Percentiles rank a stretch among this genome's conserved stretches.
phyloP scores from a whole-genome alignment of 1,140 invertebrate genomes.

The Caligus rogercresseyi region DNA sequence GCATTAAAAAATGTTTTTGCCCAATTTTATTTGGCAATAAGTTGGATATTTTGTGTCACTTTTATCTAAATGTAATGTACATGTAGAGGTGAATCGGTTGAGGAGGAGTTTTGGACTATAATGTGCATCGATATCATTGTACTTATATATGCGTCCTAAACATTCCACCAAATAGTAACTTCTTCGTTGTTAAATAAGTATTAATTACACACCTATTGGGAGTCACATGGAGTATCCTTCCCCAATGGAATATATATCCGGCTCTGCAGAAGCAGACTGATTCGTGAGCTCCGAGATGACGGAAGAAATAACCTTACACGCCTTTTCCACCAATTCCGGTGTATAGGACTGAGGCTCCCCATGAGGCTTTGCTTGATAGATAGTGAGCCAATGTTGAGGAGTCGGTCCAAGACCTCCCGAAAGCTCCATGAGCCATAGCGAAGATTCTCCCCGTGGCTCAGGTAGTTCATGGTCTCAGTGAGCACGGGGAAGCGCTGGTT shows the following conservation, averaged over 20 bases:
- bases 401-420: constrained; percentile 57
- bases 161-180: no score
- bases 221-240: constrained; percentile 45
- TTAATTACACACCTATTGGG: constrained; percentile 23
- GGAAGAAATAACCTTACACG: constrained; percentile 63
- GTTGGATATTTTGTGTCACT: no score
- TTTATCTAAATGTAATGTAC: no score
- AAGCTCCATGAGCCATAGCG: constrained; percentile 45
- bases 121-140: no score
- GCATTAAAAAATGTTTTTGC: no score
- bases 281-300: constrained; percentile 73
- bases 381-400: constrained; percentile 58
- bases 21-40: no score
- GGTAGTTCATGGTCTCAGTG: constrained; percentile 59
- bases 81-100: no score
- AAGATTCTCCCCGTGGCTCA: constrained; percentile 37
- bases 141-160: no score
- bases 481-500: constrained; percentile 51
- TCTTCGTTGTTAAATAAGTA: neutral
- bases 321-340: constrained; percentile 50
- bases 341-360: constrained; percentile 39
- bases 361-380: constrained; percentile 49
- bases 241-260: constrained; percentile 32
- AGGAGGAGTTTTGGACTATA: no score
- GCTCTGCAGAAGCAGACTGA: constrained; percentile 35